These are phyloP conservation scores for Anhinga anhinga DNA, from an alignment of 2,113 vertebrate genomes.

Conservation along the genomic window DNA sequence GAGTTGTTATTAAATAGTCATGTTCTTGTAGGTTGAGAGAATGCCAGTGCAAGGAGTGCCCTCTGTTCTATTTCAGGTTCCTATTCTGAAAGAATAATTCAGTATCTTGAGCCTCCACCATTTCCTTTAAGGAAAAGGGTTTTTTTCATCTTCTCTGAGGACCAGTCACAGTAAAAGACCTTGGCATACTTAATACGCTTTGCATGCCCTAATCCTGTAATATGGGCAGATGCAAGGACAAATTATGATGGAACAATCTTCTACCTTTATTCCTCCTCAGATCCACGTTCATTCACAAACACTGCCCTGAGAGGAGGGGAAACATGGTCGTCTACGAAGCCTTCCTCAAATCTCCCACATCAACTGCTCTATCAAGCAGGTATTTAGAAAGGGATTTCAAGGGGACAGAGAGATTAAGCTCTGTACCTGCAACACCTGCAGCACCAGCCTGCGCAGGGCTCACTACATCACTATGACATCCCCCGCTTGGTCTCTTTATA, in stretches of 20 bases:
- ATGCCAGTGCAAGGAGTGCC: background rate
- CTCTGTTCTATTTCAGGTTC: background rate
- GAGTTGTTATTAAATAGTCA: background rate
- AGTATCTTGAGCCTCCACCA: background rate
- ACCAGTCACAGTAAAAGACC: background rate
- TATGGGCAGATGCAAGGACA: background rate
- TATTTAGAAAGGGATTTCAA: background rate
- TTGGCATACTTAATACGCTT: background rate
- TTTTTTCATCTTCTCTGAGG: background rate
- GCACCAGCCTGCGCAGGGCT: background rate
- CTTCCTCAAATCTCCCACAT: background rate
- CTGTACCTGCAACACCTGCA: background rate
- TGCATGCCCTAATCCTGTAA: background rate
- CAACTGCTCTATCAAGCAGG: background rate
- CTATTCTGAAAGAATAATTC: background rate
- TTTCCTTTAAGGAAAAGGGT: background rate
- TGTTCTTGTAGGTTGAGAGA: background rate
- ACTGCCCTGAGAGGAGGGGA: background rate
- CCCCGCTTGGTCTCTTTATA: rapidly evolving
- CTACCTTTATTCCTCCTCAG: background rate
- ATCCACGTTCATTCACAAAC: background rate
- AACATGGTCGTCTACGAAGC: background rate
- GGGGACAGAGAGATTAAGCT: background rate
- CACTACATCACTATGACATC: background rate
- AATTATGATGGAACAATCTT: background rate